Percentiles rank a stretch among this genome's conserved stretches.
Conservation (phyloP, 2,113 vertebrate species). For the Hylia prasina region DNA sequence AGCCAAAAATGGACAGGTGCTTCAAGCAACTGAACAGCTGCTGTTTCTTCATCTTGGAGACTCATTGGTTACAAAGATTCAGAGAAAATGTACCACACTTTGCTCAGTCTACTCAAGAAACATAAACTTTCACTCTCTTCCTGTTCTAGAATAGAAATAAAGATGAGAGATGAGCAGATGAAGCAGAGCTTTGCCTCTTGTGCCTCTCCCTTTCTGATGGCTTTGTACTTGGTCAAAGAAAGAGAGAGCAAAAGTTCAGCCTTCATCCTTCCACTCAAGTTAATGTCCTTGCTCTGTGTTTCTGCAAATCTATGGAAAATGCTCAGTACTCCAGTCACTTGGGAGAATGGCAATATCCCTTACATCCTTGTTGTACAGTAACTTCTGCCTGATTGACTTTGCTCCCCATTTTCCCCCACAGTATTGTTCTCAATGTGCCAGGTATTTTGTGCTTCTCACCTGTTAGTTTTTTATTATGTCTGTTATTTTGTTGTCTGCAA, state of each 20-base stretch:
- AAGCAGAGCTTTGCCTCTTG: not conserved
- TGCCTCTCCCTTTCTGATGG: not conserved
- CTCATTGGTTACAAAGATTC: not conserved
- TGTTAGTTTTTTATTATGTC: rapidly evolving
- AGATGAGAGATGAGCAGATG: not conserved
- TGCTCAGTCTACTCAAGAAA: not conserved
- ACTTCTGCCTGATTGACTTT: not conserved
- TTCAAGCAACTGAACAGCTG: not conserved
- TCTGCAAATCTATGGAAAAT: not conserved
- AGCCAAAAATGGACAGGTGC: not conserved
- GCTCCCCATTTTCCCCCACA: not conserved
- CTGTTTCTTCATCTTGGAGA: not conserved
- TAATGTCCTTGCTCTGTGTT: not conserved
- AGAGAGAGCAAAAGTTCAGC: not conserved
- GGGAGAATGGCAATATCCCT: not conserved
- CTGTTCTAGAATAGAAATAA: not conserved
- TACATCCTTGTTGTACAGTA: not conserved
- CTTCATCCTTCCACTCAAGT: not conserved
- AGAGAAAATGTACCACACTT: not conserved
- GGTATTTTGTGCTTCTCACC: not conserved
- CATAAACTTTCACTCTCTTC: not conserved
- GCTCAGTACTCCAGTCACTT: not conserved
- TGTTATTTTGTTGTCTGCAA: not conserved
- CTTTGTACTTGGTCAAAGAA: not conserved
- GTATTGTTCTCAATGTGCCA: rapidly evolving